These are phyloP conservation scores for Neoascia interrupta DNA, from an alignment of 2,888 invertebrate genomes.

Conservation along the genomic window DNA sequence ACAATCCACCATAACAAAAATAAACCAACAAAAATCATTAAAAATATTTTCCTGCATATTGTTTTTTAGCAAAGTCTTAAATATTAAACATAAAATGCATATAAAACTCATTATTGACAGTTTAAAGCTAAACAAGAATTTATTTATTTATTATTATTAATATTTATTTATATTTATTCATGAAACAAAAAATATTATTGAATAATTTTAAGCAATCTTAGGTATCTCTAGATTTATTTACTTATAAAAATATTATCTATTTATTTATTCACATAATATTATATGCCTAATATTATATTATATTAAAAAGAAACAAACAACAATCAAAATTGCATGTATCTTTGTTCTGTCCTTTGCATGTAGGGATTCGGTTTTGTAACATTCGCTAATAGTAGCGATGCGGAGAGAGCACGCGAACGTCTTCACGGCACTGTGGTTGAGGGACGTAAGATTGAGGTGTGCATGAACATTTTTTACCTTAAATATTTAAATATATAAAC, in stretches of 20 bases:
- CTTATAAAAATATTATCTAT: too few species aligned
- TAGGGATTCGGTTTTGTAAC: slow-evolving; percentile 99
- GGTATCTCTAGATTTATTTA: too few species aligned
- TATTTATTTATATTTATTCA: slow-evolving; percentile 17
- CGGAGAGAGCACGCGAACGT: slow-evolving; percentile 99
- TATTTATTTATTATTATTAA: slow-evolving; percentile 75
- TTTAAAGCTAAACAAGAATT: too few species aligned
- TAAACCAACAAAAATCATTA: slow-evolving; percentile 14
- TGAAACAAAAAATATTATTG: slow-evolving; percentile 29
- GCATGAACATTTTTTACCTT: slow-evolving; percentile 88
- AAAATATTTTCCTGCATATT: slow-evolving; percentile 85
- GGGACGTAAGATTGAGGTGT: slow-evolving; percentile 99
- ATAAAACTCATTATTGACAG: too few species aligned
- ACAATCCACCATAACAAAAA: background rate
- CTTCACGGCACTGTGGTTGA: slow-evolving; percentile 99
- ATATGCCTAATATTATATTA: slow-evolving; percentile 9
- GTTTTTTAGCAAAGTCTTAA: slow-evolving; percentile 85
- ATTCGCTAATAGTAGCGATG: slow-evolving; percentile 99
- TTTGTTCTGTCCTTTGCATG: slow-evolving; percentile 95
- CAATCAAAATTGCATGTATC: slow-evolving; percentile 90
- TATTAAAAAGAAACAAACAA: slow-evolving; percentile 29
- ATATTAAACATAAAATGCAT: background rate
- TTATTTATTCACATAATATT: too few species aligned
- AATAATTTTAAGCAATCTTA: too few species aligned
- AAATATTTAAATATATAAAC: slow-evolving; percentile 54